Conservation (phyloP, 2,113 vertebrate genomes). For the Scolopax mira region DNA sequence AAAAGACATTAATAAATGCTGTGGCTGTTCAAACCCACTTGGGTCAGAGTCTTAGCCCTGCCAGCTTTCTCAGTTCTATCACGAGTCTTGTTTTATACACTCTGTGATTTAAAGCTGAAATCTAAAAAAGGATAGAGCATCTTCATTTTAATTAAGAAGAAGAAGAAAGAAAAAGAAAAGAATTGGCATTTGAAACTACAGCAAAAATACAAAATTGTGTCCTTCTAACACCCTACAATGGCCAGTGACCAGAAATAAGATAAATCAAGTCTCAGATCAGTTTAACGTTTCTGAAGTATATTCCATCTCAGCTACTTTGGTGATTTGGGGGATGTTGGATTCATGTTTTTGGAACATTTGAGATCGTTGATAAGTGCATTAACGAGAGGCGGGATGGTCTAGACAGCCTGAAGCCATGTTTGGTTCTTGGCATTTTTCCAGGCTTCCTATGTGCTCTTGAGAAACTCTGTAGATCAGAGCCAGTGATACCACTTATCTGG, state of each 20-base stretch:
- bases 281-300: not conserved
- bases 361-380: fast-evolving
- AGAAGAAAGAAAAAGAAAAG: not conserved
- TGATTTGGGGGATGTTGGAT: not conserved
- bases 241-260: not conserved
- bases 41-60: not conserved
- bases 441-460: not conserved
- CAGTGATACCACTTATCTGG: not conserved
- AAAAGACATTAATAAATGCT: not conserved
- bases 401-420: not conserved
- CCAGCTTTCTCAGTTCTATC: not conserved
- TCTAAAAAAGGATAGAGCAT: not conserved
- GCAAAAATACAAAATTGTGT: not conserved
- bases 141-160: not conserved
- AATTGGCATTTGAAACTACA: not conserved
- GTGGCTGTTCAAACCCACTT: not conserved
- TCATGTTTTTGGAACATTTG: not conserved
- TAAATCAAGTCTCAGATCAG: not conserved
- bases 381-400: not conserved
- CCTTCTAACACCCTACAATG: not conserved
- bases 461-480: not conserved
- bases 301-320: not conserved
- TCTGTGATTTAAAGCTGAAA: not conserved
- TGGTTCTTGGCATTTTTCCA: not conserved
- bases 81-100: not conserved